Percentiles rank a stretch among this genome's conserved stretches.
These are phyloP conservation scores for Aricia agestis DNA, from an alignment of 1,140 invertebrate species.

Conservation along the genomic window DNA sequence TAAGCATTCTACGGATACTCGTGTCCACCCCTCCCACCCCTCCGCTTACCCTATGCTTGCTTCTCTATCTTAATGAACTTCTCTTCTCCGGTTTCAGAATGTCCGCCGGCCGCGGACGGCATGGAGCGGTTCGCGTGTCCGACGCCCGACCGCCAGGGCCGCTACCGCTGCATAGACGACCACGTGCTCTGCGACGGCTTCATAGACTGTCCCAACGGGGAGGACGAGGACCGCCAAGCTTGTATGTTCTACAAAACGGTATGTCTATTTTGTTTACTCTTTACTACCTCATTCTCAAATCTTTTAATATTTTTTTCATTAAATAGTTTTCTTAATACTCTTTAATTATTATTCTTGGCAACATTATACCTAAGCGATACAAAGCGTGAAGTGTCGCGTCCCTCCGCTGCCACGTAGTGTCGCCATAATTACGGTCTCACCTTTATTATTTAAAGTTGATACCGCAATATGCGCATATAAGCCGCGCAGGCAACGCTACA, in stretches of 20 bases:
- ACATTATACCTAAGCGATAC: too few relatives aligned
- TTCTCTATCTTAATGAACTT: background rate
- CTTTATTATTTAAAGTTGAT: too few relatives aligned
- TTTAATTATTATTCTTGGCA: background rate
- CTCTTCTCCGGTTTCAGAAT: slow-evolving; percentile 80
- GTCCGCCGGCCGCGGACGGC: slow-evolving; percentile 92
- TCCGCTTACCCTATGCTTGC: too few relatives aligned
- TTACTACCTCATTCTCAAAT: background rate
- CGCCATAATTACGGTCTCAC: too few relatives aligned
- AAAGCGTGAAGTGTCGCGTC: too few relatives aligned
- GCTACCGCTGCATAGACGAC: slow-evolving; percentile 96
- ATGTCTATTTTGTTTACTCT: slow-evolving; percentile 28
- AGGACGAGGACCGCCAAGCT: slow-evolving; percentile 94
- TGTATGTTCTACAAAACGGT: slow-evolving; percentile 99
- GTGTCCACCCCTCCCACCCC: too few relatives aligned
- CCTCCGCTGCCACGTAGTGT: too few relatives aligned
- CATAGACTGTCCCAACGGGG: slow-evolving; percentile 93
- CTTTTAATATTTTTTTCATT: background rate
- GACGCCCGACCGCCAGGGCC: slow-evolving; percentile 90
- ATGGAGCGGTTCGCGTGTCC: slow-evolving; percentile 97
- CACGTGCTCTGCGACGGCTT: slow-evolving; percentile 96
- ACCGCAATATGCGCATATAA: background rate
- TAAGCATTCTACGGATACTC: too few relatives aligned
- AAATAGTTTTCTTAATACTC: background rate
- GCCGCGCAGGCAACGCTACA: too few relatives aligned